Percentiles rank a stretch among this genome's conserved stretches.
Conservation (phyloP, 37 sponge, comb jelly and placozoan genomes). For the Bolinopsis microptera region DNA sequence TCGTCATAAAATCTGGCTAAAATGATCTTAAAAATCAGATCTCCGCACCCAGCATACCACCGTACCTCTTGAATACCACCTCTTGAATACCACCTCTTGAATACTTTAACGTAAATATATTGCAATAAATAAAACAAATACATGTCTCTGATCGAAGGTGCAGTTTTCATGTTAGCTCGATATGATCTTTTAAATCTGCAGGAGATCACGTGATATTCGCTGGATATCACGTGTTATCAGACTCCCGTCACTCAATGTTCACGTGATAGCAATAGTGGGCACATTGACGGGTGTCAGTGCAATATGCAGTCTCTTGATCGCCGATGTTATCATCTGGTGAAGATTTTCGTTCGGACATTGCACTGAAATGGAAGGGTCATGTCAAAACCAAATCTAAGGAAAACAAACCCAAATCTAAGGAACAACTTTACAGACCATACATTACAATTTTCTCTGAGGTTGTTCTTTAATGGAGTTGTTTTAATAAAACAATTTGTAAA, state of each 20-base stretch:
- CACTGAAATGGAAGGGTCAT: conserved; percentile 66
- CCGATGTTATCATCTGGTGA: conserved; percentile 73
- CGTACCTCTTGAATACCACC: no score
- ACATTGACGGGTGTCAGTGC: conserved; percentile 67
- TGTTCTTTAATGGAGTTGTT: no score
- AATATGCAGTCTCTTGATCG: conserved; percentile 76
- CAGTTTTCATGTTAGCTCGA: background rate
- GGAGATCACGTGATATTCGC: background rate
- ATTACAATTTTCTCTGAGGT: no score
- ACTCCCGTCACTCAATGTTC: background rate
- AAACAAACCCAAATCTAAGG: no score
- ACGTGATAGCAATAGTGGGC: conserved; percentile 31
- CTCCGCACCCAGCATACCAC: background rate
- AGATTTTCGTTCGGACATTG: conserved; percentile 74
- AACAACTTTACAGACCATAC: no score
- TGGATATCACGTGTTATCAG: background rate
- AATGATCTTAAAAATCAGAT: background rate
- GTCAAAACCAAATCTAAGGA: no score
- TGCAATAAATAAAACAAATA: background rate
- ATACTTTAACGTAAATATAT: background rate
- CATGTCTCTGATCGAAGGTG: background rate
- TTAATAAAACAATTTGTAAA: no score
- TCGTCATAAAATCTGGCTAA: background rate
- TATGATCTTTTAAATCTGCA: background rate
- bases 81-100: no score